These are phyloP conservation scores for Sebastes kiyomatsui DNA, from an alignment of 2,797 vertebrate species.

Conservation along the genomic window DNA sequence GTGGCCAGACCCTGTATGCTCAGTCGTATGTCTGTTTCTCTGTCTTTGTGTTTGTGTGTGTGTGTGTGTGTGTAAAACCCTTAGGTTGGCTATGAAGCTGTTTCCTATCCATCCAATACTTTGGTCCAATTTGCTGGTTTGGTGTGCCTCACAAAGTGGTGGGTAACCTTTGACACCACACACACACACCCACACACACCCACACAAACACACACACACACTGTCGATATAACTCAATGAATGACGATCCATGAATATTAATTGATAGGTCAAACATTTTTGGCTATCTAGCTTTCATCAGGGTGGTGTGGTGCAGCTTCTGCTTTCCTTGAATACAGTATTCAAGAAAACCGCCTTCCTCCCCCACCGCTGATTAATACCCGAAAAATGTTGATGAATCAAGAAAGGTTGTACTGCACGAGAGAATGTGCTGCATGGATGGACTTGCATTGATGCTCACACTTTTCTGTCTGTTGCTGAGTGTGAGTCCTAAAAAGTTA, in stretches of 20 bases:
- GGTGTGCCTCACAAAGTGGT: slow-evolving; percentile 35
- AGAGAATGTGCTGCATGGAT: background rate
- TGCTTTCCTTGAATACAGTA: background rate
- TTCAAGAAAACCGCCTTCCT: background rate
- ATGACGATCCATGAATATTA: background rate
- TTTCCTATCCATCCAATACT: background rate
- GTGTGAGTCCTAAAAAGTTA: background rate
- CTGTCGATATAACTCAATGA: background rate
- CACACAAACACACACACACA: background rate
- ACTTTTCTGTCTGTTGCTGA: background rate
- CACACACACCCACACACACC: background rate
- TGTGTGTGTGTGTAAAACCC: background rate
- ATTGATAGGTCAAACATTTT: background rate
- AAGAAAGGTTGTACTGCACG: background rate
- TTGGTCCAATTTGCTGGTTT: slow-evolving; percentile 33
- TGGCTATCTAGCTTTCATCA: background rate
- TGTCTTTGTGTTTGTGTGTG: background rate
- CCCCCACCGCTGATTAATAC: too few relatives aligned
- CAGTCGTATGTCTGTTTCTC: background rate
- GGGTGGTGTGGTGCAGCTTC: background rate
- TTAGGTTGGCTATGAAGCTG: slow-evolving; percentile 36
- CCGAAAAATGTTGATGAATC: background rate
- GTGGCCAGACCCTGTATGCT: background rate
- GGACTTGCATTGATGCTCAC: background rate
- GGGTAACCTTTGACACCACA: background rate